phyloP scores from a whole-genome alignment of 2,797 vertebrate genomes.

The Anomalospiza imberbis region DNA sequence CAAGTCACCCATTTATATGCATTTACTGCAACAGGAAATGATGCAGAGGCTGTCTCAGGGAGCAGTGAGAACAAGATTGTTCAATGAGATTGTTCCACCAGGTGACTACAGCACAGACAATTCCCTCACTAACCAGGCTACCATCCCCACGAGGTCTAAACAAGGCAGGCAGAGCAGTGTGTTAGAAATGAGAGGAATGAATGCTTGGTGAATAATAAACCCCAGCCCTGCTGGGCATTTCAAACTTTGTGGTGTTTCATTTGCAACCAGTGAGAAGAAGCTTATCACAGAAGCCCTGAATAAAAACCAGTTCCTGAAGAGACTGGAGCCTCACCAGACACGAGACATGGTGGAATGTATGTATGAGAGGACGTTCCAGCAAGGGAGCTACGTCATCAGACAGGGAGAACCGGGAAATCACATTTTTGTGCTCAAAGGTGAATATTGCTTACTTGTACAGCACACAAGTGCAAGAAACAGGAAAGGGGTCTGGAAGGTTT shows the following conservation, averaged over 20 bases:
- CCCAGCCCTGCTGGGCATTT: background rate
- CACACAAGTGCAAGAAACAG: background rate
- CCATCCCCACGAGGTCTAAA: background rate
- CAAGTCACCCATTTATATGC: background rate
- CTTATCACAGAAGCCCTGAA: constrained; percentile 87
- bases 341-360: constrained; percentile 94
- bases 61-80: background rate
- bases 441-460: background rate
- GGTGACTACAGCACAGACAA: background rate
- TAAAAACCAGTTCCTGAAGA: constrained; percentile 91
- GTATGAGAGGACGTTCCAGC: constrained; percentile 87
- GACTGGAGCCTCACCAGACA: constrained; percentile 88
- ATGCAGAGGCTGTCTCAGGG: background rate
- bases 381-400: constrained; percentile 85
- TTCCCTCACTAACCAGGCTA: background rate
- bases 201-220: background rate
- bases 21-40: background rate
- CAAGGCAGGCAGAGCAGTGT: background rate
- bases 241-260: background rate
- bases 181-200: background rate
- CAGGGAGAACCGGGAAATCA: constrained; percentile 90
- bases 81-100: background rate
- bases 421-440: constrained; percentile 92
- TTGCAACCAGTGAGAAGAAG: constrained; percentile 84
- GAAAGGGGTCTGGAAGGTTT: background rate